Conservation (phyloP, 1,140 invertebrate genomes). For the Phenacoccus solenopsis region DNA sequence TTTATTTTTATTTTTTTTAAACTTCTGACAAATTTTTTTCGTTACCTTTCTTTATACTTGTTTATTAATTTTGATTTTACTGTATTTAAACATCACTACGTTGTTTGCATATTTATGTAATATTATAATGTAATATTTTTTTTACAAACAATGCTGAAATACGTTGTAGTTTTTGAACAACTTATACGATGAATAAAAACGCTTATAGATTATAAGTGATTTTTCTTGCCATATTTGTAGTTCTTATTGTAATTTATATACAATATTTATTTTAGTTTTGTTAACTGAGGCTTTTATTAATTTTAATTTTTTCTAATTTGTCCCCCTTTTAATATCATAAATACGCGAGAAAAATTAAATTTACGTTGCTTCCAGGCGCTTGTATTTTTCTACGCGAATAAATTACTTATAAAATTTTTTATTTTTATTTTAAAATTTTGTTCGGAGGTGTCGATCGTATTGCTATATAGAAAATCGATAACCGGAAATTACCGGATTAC, state of each 20-base stretch:
- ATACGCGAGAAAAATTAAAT: background rate
- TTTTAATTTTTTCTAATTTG: background rate
- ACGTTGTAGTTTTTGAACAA: background rate
- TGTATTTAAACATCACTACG: too few relatives aligned
- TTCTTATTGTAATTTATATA: background rate
- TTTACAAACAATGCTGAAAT: too few relatives aligned
- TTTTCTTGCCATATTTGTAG: background rate
- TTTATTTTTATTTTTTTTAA: background rate
- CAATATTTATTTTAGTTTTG: background rate
- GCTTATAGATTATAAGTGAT: background rate
- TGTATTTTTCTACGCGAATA: background rate
- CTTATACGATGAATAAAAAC: background rate
- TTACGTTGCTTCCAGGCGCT: background rate
- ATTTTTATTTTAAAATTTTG: too few relatives aligned
- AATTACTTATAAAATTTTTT: background rate
- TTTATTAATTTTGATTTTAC: too few relatives aligned
- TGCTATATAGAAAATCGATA: too few relatives aligned
- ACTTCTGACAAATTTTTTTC: background rate
- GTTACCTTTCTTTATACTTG: too few relatives aligned
- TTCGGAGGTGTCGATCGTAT: too few relatives aligned
- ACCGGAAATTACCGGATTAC: too few relatives aligned
- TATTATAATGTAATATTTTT: too few relatives aligned
- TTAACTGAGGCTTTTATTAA: background rate
- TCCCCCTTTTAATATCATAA: background rate
- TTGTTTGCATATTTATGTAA: too few relatives aligned